Base-by-base conservation (phyloP, 2,797 vertebrate genomes). In the Anas capensis region DNA sequence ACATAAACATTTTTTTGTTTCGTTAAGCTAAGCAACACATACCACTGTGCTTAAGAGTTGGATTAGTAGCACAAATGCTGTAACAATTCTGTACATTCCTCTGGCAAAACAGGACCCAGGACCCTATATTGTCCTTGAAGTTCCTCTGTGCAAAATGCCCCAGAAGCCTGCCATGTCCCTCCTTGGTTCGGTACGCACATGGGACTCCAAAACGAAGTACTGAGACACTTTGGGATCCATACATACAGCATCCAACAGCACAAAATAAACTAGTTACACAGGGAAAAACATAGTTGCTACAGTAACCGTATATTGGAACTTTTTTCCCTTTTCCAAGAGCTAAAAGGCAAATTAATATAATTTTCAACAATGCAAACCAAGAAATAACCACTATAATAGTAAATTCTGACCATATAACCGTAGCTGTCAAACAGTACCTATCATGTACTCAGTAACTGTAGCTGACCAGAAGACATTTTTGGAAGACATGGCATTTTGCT, bases 161-260 rank as follows among this genome's bases (percentile, higher is more conserved):
- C 0, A 0, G 36, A 23, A 54, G 66, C 26, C 54, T 79, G 53
- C 54, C 71, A 58, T 1, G 0, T 38, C 80, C 51, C 3, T 0
- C 58, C 51, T 24, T 4, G 0, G 27, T 3, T 80, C 44, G 31
- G 34, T 15, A n/a, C 1, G 12, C 31, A 38, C 38, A 1, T 4
- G 27, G 16, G 34, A 56, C 0, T 2, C 27, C 54, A 48, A 23
- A 72, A 79, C 10, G 13, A 72, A 81, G 11, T 3, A 23, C 21
- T 40, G 20, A 17, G 34, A 36, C 46, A 24, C 21, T 42, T 17
- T 4, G 38, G 51, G 57, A 71, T 61, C 65, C 57, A 42, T 19
- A 3, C 57, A 42, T 19, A 3, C 0, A 62, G 51, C 38, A 73
- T 20, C 48, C 75, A 21, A 60, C 44, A 62, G 62, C 27, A 58